phyloP scores from a whole-genome alignment of 2,797 vertebrate genomes.

The Scolopax rusticola region DNA sequence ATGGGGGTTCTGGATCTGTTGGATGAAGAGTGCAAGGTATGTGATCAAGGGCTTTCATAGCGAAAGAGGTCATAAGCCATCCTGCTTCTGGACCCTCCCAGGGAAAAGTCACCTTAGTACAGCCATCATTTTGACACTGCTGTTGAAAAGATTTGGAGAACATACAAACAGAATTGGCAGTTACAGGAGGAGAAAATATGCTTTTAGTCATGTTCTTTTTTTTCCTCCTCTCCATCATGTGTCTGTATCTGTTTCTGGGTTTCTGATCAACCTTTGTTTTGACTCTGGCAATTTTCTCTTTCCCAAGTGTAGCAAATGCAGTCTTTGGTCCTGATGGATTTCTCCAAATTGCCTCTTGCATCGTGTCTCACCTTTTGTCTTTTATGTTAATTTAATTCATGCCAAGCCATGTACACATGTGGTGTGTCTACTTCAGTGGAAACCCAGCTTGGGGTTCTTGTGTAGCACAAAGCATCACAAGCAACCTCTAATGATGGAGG shows the following conservation, averaged over 20 bases:
- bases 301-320: accelerated
- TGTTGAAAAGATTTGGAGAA: not conserved
- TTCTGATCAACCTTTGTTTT: not conserved
- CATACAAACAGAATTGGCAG: not conserved
- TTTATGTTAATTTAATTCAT: not conserved
- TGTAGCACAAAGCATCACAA: not conserved
- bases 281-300: not conserved
- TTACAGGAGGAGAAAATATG: not conserved
- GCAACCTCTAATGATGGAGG: not conserved
- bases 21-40: constrained; percentile 97
- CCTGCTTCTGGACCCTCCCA: not conserved
- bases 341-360: not conserved
- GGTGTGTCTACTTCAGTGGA: not conserved
- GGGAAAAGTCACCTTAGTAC: not conserved
- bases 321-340: not conserved
- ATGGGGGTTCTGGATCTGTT: constrained; percentile 95
- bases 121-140: not conserved
- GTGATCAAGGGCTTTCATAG: not conserved
- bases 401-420: not conserved
- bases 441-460: not conserved
- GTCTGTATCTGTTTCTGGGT: not conserved
- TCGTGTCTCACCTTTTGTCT: not conserved
- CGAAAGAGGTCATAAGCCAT: not conserved
- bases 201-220: not conserved
- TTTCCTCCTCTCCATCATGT: not conserved